Conservation (phyloP, 2,888 invertebrate species). For the Pristionchus japonicus region DNA sequence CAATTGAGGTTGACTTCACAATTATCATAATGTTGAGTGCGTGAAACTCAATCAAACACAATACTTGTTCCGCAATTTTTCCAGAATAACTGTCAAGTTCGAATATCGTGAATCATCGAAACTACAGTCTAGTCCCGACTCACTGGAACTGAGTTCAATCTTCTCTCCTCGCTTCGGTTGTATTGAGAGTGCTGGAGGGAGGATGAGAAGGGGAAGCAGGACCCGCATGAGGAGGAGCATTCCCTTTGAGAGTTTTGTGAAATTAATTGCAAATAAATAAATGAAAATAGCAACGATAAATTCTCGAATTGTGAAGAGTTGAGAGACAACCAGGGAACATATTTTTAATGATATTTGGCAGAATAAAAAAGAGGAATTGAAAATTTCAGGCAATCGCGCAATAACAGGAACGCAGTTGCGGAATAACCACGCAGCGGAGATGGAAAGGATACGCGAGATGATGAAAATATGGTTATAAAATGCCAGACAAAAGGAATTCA, state of each 20-base stretch:
- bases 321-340: too few species aligned
- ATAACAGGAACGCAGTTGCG: not conserved
- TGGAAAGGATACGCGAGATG: not conserved
- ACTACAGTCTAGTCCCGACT: not conserved
- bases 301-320: too few species aligned
- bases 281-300: not conserved
- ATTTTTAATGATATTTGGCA: too few species aligned
- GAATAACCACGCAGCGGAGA: not conserved
- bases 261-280: not conserved
- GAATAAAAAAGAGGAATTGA: not conserved
- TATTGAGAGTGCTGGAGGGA: not conserved
- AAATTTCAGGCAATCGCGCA: not conserved
- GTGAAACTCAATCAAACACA: too few species aligned
- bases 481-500: too few species aligned
- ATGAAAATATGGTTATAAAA: not conserved
- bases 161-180: slow-evolving; percentile 33
- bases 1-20: too few species aligned
- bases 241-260: not conserved
- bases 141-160: slow-evolving; percentile 34
- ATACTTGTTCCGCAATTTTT: too few species aligned
- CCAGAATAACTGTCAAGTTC: too few species aligned
- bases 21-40: too few species aligned
- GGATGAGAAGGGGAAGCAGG: not conserved
- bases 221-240: not conserved
- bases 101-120: too few species aligned